These are phyloP conservation scores for Polyodon spathula DNA, from an alignment of 2,113 vertebrate genomes.

Conservation along the genomic window DNA sequence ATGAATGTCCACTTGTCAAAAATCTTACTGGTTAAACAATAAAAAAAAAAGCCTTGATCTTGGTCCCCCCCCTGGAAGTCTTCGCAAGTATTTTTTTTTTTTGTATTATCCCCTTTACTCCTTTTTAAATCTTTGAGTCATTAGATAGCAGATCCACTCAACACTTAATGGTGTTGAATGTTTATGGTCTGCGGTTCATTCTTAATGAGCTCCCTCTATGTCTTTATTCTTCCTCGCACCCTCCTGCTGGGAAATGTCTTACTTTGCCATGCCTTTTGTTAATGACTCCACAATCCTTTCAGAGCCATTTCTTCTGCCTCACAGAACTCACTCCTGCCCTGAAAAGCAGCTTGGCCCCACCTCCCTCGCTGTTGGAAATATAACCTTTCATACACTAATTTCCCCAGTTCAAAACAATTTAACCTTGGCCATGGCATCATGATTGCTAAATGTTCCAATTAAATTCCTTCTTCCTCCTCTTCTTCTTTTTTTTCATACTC, in stretches of 20 bases:
- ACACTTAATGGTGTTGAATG: constrained; percentile 77
- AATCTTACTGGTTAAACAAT: constrained; percentile 11
- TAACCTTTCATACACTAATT: constrained; percentile 84
- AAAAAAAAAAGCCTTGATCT: constrained; percentile 40
- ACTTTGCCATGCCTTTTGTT: constrained; percentile 69
- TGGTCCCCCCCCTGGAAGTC: constrained; percentile 67
- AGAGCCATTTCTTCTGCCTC: constrained; percentile 72
- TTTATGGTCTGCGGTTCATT: constrained; percentile 84
- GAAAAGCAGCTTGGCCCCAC: constrained; percentile 54
- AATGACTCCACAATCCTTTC: constrained; percentile 73
- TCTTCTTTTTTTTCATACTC: constrained; percentile 35
- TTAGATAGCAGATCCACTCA: constrained; percentile 77
- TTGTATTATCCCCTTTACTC: background rate
- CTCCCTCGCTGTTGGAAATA: constrained; percentile 70
- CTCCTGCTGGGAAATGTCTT: constrained; percentile 77
- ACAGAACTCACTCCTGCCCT: constrained; percentile 64
- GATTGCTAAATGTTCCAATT: constrained; percentile 77
- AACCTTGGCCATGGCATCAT: constrained; percentile 75
- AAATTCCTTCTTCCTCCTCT: constrained; percentile 60
- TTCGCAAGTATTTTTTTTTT: constrained; percentile 47
- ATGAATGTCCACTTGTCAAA: constrained; percentile 40
- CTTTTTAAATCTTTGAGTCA: constrained; percentile 77
- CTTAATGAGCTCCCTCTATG: constrained; percentile 78
- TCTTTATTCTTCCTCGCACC: constrained; percentile 69
- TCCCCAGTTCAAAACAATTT: constrained; percentile 81